Evolutionary conservation across 2,797 vertebrate species (phyloP).

Genomic region (Manis crassicaudata): DNA sequence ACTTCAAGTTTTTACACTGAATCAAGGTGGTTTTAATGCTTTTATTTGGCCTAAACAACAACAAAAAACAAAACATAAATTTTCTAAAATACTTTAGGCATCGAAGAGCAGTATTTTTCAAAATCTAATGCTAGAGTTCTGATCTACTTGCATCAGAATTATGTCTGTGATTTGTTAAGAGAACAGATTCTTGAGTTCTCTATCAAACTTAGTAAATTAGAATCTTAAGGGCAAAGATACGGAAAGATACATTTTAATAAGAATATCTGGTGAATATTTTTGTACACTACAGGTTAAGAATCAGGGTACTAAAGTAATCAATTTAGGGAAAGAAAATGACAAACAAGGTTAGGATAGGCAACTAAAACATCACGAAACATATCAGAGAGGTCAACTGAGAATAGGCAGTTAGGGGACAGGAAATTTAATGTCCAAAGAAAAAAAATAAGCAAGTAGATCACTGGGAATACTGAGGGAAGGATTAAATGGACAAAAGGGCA

Average conservation of each 20-base stretch:
- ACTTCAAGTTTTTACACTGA: neutral
- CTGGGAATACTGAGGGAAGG: neutral
- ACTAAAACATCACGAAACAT: neutral
- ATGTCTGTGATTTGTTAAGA: neutral
- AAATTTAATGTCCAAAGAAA: neutral
- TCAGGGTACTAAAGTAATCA: neutral
- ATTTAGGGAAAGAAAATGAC: neutral
- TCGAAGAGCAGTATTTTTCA: neutral
- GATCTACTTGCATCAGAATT: neutral
- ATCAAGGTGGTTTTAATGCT: neutral
- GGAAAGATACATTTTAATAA: neutral
- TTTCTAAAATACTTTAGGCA: slow-evolving; percentile 23
- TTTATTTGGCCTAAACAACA: neutral
- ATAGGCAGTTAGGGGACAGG: neutral
- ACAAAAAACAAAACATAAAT: neutral
- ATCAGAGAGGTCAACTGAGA: neutral
- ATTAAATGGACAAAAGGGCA: neutral
- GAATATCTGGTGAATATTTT: neutral
- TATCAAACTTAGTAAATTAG: neutral
- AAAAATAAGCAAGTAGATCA: neutral
- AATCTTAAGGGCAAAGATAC: neutral
- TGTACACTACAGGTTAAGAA: neutral
- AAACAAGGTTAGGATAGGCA: neutral
- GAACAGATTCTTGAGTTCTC: neutral
- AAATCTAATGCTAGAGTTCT: neutral